Conservation (phyloP, 2,888 invertebrate species). For the Stenolophus ochropezus region DNA sequence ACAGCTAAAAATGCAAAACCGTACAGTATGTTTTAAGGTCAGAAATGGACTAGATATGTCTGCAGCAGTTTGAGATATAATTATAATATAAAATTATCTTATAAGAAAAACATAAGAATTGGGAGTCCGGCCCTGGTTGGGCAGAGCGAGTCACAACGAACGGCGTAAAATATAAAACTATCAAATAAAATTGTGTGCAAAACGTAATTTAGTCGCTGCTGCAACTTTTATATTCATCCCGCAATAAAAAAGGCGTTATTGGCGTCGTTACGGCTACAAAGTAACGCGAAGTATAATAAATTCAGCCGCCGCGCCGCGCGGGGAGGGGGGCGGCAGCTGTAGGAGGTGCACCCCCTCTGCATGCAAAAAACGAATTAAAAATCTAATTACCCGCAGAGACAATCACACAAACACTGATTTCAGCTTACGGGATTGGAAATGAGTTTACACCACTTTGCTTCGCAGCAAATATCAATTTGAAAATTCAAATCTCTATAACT, state of each 20-base stretch:
- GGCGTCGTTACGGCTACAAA: slow-evolving; percentile 59
- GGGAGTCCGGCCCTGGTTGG: no score
- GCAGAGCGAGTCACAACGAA: slow-evolving; percentile 27
- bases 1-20: no score
- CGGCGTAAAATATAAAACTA: slow-evolving; percentile 59
- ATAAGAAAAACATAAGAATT: no score
- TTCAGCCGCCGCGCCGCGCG: slow-evolving; percentile 38
- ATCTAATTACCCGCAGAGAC: slow-evolving; percentile 46
- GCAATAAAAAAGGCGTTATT: slow-evolving; percentile 60
- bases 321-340: not conserved
- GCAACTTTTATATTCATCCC: slow-evolving; percentile 60
- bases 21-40: no score
- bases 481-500: no score
- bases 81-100: no score
- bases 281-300: slow-evolving; percentile 60
- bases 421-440: not conserved
- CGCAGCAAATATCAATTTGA: no score
- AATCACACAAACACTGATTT: not conserved
- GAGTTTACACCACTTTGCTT: not conserved
- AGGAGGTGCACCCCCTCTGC: slow-evolving; percentile 13
- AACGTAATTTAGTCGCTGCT: slow-evolving; percentile 60
- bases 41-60: no score
- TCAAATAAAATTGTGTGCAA: slow-evolving; percentile 60
- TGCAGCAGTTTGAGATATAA: no score
- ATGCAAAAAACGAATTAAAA: slow-evolving; percentile 58